Percentiles rank a stretch among this genome's conserved stretches.
Conservation (phyloP, 1,140 invertebrate species). For the Heliconius congener region DNA sequence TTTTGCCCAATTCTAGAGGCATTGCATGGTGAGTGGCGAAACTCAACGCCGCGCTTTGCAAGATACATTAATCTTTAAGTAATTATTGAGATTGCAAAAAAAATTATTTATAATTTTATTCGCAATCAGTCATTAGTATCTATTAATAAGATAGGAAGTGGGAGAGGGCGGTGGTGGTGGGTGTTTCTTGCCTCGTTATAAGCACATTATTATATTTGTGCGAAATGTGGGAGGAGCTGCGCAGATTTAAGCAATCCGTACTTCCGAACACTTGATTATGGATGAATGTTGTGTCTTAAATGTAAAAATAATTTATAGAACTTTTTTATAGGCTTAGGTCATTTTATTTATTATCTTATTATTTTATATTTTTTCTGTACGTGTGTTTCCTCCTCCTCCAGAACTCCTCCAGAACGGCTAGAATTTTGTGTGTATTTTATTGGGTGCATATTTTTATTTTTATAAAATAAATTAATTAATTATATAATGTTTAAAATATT, state of each 20-base stretch:
- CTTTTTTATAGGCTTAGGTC: too few species aligned
- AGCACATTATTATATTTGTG: constrained; percentile 73
- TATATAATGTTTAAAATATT: too few species aligned
- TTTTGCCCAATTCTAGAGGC: too few species aligned
- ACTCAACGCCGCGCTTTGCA: not conserved
- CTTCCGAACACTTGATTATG: constrained; percentile 38
- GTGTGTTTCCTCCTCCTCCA: too few species aligned
- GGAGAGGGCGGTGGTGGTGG: constrained; percentile 58
- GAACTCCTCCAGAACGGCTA: too few species aligned
- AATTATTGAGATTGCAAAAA: constrained; percentile 1
- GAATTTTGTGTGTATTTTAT: too few species aligned
- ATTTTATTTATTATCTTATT: not conserved
- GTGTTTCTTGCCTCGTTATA: constrained; percentile 72
- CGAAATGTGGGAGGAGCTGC: constrained; percentile 64
- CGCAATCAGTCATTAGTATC: constrained; percentile 58
- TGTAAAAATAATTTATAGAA: not conserved
- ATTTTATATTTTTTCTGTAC: too few species aligned
- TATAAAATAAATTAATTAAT: too few species aligned
- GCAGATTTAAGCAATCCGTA: constrained; percentile 53
- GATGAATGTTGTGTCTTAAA: not conserved
- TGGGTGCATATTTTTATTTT: too few species aligned
- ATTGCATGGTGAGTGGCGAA: too few species aligned
- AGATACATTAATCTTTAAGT: constrained; percentile 1
- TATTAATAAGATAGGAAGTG: constrained; percentile 69
- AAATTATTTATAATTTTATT: constrained; percentile 25